Evolutionary conservation across 2,888 invertebrate genomes (phyloP).

Genomic region (Drosophila pseudotalamancana): DNA sequence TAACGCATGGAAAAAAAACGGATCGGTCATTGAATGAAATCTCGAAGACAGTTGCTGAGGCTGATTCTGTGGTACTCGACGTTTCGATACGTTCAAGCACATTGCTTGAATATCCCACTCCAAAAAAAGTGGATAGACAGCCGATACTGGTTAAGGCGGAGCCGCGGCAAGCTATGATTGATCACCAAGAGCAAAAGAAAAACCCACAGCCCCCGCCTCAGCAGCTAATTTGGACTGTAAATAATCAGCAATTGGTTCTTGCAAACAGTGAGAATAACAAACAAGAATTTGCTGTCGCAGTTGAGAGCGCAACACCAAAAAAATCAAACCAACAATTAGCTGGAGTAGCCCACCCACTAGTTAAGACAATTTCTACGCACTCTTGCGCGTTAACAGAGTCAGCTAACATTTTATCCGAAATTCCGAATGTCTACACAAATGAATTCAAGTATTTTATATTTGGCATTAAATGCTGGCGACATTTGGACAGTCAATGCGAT

Average conservation of each 20-base stretch:
- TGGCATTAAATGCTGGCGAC: constrained; percentile 43
- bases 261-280: no score
- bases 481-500: constrained; percentile 25
- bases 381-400: constrained; percentile 1
- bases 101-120: constrained; percentile 5
- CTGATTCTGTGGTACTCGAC: background rate
- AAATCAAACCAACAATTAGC: no score
- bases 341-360: no score
- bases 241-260: no score
- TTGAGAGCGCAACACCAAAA: no score
- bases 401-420: background rate
- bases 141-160: background rate
- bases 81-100: background rate
- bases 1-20: background rate
- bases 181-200: no score
- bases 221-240: no score
- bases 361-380: constrained; percentile 38
- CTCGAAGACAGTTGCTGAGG: background rate
- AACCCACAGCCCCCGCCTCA: no score
- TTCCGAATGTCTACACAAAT: background rate
- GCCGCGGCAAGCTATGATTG: no score
- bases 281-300: no score
- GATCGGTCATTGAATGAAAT: background rate
- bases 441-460: constrained; percentile 15
- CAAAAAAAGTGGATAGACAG: background rate